Evolutionary conservation across 1,140 invertebrate species (phyloP).

Genomic region (Chymomyza costata): DNA sequence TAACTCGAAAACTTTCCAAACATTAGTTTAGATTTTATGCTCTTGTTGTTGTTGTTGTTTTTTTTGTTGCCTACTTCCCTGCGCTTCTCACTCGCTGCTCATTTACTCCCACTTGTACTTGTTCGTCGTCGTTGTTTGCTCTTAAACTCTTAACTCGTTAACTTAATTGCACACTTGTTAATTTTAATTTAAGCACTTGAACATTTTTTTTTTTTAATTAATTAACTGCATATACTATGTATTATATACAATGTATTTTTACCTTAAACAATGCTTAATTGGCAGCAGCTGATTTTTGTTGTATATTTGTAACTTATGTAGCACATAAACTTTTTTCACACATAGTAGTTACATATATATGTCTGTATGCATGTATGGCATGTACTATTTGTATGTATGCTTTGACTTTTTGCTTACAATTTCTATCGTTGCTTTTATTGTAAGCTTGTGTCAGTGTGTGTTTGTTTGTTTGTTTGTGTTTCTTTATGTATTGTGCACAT

Average conservation of each 20-base stretch:
- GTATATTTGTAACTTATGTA: too few species aligned
- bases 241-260: too few species aligned
- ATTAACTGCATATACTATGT: too few species aligned
- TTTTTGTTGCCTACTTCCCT: not conserved
- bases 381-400: slow-evolving; percentile 23
- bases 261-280: too few species aligned
- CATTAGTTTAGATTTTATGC: not conserved
- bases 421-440: too few species aligned
- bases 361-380: slow-evolving; percentile 1
- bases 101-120: not conserved
- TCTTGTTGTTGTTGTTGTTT: not conserved
- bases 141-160: not conserved
- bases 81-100: not conserved
- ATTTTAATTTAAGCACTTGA: not conserved
- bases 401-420: too few species aligned
- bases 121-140: not conserved
- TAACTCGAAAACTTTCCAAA: too few species aligned
- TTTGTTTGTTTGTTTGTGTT: not conserved
- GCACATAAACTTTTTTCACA: slow-evolving; percentile 19
- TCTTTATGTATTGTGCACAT: not conserved
- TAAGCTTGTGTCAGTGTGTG: not conserved
- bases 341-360: not conserved
- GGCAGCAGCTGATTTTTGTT: too few species aligned
- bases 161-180: slow-evolving; percentile 7
- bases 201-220: too few species aligned